phyloP scores from a whole-genome alignment of 2,888 invertebrate genomes.

The Ennomos quercinarius region DNA sequence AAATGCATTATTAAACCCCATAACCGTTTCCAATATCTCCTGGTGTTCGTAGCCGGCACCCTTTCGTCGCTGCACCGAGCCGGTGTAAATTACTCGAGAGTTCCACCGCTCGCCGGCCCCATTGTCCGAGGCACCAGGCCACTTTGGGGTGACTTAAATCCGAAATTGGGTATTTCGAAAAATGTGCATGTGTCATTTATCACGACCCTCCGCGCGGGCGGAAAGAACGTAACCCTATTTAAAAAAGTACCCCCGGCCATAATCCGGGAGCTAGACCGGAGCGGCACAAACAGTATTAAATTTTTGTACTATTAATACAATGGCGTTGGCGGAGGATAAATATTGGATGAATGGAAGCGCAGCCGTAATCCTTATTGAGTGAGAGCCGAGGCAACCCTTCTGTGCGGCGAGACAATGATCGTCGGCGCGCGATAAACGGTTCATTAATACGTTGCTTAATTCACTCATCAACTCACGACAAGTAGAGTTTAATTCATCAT shows the following conservation, averaged over 20 bases:
- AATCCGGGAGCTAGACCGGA: conserved; percentile 74
- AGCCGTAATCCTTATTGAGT: conserved; percentile 76
- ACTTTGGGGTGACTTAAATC: conserved; percentile 87
- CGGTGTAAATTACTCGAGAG: conserved; percentile 74
- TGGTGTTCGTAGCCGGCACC: conserved; percentile 49
- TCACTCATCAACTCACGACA: background rate
- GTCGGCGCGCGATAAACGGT: background rate
- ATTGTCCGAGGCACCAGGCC: conserved; percentile 78
- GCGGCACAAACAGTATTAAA: conserved; percentile 82
- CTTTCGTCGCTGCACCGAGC: conserved; percentile 37
- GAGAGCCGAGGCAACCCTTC: conserved; percentile 52
- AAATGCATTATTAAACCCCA: conserved; percentile 79
- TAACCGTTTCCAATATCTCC: conserved; percentile 67
- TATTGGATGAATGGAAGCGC: conserved; percentile 70
- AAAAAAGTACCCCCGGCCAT: conserved; percentile 79
- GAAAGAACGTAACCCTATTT: conserved; percentile 83
- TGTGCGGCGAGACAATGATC: conserved; percentile 14
- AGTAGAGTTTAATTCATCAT: no score
- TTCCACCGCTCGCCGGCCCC: conserved; percentile 48
- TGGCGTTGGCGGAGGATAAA: conserved; percentile 74
- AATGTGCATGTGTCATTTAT: conserved; percentile 87
- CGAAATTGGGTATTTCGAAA: conserved; percentile 87
- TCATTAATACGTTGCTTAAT: conserved; percentile 8
- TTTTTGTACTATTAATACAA: conserved; percentile 81
- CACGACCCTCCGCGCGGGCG: conserved; percentile 76